Conservation (phyloP, 2,113 vertebrate species). For the Hippocampus zosterae region DNA sequence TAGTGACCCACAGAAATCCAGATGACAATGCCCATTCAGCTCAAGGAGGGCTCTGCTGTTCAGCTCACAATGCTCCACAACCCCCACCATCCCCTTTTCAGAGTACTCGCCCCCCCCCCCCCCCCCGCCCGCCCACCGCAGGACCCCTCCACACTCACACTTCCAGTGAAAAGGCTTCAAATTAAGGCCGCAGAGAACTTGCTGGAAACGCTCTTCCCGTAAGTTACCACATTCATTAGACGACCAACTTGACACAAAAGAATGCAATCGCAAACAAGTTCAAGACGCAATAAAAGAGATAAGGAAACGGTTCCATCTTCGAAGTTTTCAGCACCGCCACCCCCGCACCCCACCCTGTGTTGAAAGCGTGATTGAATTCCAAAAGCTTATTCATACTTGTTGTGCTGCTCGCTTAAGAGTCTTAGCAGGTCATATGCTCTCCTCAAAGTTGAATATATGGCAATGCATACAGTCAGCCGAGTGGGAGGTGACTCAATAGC, state of each 20-base stretch:
- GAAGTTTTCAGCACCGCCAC: constrained; percentile 1
- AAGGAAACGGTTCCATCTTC: background rate
- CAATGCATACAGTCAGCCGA: constrained; percentile 19
- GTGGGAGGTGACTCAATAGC: background rate
- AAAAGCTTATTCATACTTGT: constrained; percentile 62
- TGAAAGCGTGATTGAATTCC: constrained; percentile 59
- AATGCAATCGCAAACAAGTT: background rate
- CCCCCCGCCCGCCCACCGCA: background rate
- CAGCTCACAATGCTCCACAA: constrained; percentile 57
- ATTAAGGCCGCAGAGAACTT: constrained; percentile 47
- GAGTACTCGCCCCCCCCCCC: constrained; percentile 15
- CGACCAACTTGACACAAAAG: background rate
- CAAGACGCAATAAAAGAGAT: constrained; percentile 3
- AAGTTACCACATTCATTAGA: constrained; percentile 43
- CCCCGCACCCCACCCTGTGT: constrained; percentile 1
- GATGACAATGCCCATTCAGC: constrained; percentile 73
- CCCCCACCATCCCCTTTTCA: constrained; percentile 28
- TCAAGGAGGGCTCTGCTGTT: constrained; percentile 63
- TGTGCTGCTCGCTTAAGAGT: constrained; percentile 59
- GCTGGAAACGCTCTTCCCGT: constrained; percentile 45
- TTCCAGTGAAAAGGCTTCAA: constrained; percentile 52
- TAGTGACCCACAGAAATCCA: constrained; percentile 69
- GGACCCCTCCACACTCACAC: constrained; percentile 26
- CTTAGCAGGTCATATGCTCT: constrained; percentile 71
- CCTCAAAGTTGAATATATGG: constrained; percentile 52